These are phyloP conservation scores for Brachymystax lenok DNA, from an alignment of 2,797 vertebrate genomes.

Conservation along the genomic window DNA sequence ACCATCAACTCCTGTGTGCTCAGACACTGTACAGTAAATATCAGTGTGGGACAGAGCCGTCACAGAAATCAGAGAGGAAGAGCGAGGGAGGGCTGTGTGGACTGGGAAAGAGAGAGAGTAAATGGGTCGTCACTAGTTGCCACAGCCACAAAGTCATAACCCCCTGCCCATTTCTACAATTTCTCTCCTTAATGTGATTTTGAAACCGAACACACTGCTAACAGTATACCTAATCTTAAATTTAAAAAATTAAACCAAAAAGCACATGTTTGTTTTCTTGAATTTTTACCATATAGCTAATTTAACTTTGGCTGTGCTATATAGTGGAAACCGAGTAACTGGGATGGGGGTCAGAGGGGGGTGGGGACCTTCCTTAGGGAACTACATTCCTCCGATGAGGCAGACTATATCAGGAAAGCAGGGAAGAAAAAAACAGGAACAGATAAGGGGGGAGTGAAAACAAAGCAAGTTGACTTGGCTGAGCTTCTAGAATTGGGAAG, in stretches of 20 bases:
- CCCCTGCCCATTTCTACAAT: no score
- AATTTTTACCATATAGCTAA: no score
- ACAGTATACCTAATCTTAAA: no score
- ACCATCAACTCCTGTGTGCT: conserved; percentile 21
- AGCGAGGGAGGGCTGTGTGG: background rate
- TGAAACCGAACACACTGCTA: no score
- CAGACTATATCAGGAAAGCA: conserved; percentile 61
- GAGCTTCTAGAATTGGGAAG: conserved; percentile 26
- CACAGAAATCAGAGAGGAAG: conserved; percentile 5
- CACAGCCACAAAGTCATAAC: no score
- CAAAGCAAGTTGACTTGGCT: conserved; percentile 61
- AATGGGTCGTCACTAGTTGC: conserved; percentile 17
- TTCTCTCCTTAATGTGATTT: no score
- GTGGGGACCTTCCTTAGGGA: conserved; percentile 60
- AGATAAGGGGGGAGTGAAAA: conserved; percentile 69
- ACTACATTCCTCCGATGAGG: conserved; percentile 59
- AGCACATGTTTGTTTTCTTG: no score
- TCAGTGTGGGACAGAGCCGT: conserved; percentile 33
- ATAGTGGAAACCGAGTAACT: conserved; percentile 31
- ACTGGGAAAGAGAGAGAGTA: conserved; percentile 50
- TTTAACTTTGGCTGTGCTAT: no score
- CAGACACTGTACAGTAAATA: background rate
- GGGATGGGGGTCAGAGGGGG: conserved; percentile 14
- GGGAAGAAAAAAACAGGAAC: conserved; percentile 65
- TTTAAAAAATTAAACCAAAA: no score